Base-by-base conservation (phyloP, 2,797 vertebrate genomes). In the Borostomias antarcticus region DNA sequence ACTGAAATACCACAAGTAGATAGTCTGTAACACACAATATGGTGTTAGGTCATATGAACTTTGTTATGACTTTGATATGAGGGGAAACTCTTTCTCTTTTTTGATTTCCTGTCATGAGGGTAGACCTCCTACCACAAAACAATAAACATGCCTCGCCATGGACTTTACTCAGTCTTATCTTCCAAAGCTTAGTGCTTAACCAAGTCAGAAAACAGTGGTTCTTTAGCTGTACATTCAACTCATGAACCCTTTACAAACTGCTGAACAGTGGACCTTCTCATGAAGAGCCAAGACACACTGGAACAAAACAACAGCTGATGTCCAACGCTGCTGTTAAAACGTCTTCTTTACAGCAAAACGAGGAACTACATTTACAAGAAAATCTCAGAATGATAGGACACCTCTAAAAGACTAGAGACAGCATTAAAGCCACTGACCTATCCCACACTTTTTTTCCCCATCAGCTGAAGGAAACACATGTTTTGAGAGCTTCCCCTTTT, bases 401-500 rank as follows among this genome's bases (percentile, higher is more conserved):
- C 40, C 15, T 17, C 15, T 17, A 45, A 13, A 45, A 45, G 15
- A 45, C 13, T 62, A 74, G 32, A 68, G 58, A 43, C 21, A 40
- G 13, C 62, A 61, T 37, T 67, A 63, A 64, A 25, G 66, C 45
- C 40, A 70, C 65, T 80, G 58, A 81, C 77, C 66, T 66, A 68
- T 70, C 73, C 60, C 33, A 32, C 67, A 73, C 77, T 76, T 83
- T 82, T 80, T 80, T 35, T 35, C 10, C 19, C 23, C 32, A 37
- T 13, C 4, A 26, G 52, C 51, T 28, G 79, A 48, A 26, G 72
- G 83, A 85, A 88, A 62, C 76, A 26, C 83, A 79, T 4, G 67
- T 76, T 81, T 84, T 19, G 85, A 75, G 60, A 58, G 79, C 79
- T 89, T 93, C 89, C 89, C 82, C 80, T 85, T 90, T 84, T 75